phyloP scores from a whole-genome alignment of 2,888 invertebrate species.

The Tetranychus truncatus region DNA sequence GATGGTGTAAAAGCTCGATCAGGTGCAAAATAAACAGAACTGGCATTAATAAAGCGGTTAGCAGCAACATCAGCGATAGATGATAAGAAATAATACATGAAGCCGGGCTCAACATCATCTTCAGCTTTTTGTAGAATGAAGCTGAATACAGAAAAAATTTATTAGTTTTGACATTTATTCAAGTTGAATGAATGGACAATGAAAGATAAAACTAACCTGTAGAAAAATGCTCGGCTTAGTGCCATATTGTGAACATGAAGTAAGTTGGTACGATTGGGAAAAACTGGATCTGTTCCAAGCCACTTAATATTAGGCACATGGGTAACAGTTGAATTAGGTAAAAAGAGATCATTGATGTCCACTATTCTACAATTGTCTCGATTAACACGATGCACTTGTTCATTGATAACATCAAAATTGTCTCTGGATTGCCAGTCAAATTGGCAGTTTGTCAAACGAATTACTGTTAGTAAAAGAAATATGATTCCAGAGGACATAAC shows the following conservation, averaged over 20 bases:
- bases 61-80: constrained; percentile 85
- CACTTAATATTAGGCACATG: constrained; percentile 83
- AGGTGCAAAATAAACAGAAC: constrained; percentile 79
- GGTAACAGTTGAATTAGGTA: constrained; percentile 66
- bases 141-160: constrained; percentile 32
- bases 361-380: constrained; percentile 75
- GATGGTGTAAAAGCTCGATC: constrained; percentile 85
- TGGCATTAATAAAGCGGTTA: constrained; percentile 75
- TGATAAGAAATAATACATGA: constrained; percentile 92
- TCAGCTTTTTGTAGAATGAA: constrained; percentile 76
- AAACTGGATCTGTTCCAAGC: constrained; percentile 78
- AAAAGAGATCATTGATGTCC: constrained; percentile 59
- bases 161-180: constrained; percentile 22
- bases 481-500: no score
- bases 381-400: constrained; percentile 61
- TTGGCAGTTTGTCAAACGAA: constrained; percentile 35
- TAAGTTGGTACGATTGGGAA: constrained; percentile 78
- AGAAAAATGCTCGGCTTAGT: constrained; percentile 82
- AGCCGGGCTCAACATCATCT: constrained; percentile 84
- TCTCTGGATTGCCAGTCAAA: constrained; percentile 83
- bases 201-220: constrained; percentile 38
- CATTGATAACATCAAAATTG: constrained; percentile 67
- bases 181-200: constrained; percentile 30
- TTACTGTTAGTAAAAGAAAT: background rate
- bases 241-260: constrained; percentile 90